Base-by-base conservation (phyloP, 1,140 invertebrate genomes). In the Caenorhabditis latens region DNA sequence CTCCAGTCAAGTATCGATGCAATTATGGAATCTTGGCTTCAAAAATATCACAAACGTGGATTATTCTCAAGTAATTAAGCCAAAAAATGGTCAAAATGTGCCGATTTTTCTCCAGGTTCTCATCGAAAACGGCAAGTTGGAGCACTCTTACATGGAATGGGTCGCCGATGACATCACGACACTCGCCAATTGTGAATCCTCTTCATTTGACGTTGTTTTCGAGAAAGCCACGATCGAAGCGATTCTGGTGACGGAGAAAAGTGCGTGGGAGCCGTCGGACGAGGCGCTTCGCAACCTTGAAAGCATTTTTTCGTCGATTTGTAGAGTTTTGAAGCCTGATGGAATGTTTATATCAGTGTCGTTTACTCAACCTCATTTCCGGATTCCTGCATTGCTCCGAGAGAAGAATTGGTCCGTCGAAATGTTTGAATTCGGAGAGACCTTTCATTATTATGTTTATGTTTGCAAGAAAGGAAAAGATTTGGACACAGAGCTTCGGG, bases 181-280 rank as follows among this genome's bases (percentile, higher is more conserved):
- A 13, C 63, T 67, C 24, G 53, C 24, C 3, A 48, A 67, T 2
- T 43, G 83, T 19, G 75, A 53, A 46, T 87, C 90, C 13, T 88
- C 87, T 65, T 87, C 87, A n/a, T 94, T 94, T 92, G 94, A 94
- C 90, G 91, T 94, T 58, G 92, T 94, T 21, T 89, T 94, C 58
- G 94, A 94, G 88, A 94, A 94, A 90, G 94, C 93, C 8, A 94
- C 94, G 42, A 86, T 94, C n/a, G 94, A 94, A 90, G 93, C 93
- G 14, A 88, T 94, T n/a, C 90, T 94, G 46, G 94, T 94, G 8
- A 90, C 90, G 16, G 94, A 94, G 89, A 93, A 91, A 88, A 92
- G 93, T 90, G 93, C 93, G 5, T 94, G 94, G 94, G 90, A 91
- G 32, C 87, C 93, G 16, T 93, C 93, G 21, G 83, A 90, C 65